Conservation (phyloP, 2,113 vertebrate genomes). For the Alligator sinensis region DNA sequence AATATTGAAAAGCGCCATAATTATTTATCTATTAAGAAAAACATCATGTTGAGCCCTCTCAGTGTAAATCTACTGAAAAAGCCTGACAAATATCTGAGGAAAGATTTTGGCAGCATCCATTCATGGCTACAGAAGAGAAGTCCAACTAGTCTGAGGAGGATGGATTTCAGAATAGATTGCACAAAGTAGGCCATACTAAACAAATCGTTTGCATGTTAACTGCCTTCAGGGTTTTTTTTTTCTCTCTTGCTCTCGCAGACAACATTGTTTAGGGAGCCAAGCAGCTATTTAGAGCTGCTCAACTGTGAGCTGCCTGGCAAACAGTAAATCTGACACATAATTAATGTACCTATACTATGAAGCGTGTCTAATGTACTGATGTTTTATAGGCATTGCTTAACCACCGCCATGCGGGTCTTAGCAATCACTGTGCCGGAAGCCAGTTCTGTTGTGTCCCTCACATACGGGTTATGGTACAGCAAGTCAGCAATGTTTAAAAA, state of each 20-base stretch:
- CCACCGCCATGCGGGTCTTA: not conserved
- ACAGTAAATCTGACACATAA: conserved; percentile 65
- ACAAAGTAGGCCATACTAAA: not conserved
- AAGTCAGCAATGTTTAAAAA: not conserved
- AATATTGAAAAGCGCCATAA: not conserved
- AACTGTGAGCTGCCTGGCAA: not conserved
- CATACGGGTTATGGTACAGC: not conserved
- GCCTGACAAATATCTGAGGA: not conserved
- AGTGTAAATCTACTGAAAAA: not conserved
- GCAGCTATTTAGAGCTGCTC: not conserved
- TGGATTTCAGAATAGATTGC: not conserved
- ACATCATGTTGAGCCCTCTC: not conserved
- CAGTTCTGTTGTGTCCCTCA: not conserved
- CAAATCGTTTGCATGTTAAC: not conserved
- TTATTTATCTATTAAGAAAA: not conserved
- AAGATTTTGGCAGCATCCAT: not conserved
- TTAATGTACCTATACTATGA: not conserved
- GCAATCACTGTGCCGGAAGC: not conserved
- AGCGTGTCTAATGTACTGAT: conserved; percentile 30
- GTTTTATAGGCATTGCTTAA: conserved; percentile 58
- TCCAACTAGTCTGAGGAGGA: not conserved
- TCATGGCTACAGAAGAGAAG: rapidly evolving
- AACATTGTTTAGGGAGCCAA: not conserved
- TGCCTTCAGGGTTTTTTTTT: not conserved
- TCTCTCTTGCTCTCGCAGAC: not conserved